phyloP scores from a whole-genome alignment of 2,888 invertebrate species.

The Tetragonula carbonaria region DNA sequence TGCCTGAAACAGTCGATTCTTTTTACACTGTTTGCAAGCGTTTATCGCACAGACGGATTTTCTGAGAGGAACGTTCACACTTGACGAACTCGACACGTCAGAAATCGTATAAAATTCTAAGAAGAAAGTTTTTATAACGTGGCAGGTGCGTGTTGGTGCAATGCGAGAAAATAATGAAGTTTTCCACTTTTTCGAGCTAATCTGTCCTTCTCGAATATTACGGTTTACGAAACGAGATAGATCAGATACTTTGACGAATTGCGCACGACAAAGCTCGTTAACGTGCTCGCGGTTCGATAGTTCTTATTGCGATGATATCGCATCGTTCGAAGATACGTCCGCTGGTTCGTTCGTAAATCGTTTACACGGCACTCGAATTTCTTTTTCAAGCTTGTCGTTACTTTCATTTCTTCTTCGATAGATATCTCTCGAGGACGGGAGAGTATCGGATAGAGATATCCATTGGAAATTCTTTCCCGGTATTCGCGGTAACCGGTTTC shows the following conservation, averaged over 20 bases:
- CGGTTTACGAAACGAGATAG: neutral
- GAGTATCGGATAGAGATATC: constrained; percentile 41
- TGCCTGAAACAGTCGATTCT: neutral
- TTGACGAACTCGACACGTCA: neutral
- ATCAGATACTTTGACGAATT: constrained; percentile 18
- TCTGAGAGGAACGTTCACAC: neutral
- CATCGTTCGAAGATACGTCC: neutral
- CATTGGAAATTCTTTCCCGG: constrained; percentile 54
- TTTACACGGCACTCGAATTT: neutral
- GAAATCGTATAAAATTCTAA: neutral
- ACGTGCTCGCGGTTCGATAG: neutral
- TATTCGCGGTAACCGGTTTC: constrained; percentile 26
- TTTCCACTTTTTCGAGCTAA: constrained; percentile 33
- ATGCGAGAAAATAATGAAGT: constrained; percentile 53
- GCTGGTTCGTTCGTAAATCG: constrained; percentile 27
- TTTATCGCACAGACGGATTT: neutral
- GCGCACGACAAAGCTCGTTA: constrained; percentile 37
- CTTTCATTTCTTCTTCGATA: constrained; percentile 38
- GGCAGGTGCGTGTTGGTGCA: constrained; percentile 55
- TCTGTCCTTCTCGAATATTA: constrained; percentile 52
- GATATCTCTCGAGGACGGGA: constrained; percentile 43
- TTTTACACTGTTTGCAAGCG: neutral
- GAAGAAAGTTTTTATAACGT: constrained; percentile 32
- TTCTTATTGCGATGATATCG: constrained; percentile 19
- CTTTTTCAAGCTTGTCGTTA: constrained; percentile 4